A percentile compares a stretch with the other conserved stretches of the same genome.
Evolutionary conservation across 2,888 invertebrate species (phyloP).

Genomic region (Harmothoe impar): DNA sequence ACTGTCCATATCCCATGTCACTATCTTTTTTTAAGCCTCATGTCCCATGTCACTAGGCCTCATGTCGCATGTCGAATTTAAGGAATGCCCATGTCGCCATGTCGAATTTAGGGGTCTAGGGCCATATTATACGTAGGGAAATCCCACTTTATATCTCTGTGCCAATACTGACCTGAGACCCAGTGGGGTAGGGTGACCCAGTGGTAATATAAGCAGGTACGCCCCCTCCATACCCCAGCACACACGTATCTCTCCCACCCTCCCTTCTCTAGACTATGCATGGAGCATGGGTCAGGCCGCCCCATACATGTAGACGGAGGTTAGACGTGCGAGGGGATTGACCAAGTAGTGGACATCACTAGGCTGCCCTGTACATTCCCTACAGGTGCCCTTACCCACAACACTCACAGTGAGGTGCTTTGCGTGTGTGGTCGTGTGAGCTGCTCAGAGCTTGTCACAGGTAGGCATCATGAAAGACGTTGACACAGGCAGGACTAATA

Average conservation of each 20-base stretch:
- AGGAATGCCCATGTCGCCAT: neutral
- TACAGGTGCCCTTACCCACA: neutral
- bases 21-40: no score
- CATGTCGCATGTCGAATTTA: no score
- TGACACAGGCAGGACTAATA: neutral
- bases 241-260: neutral
- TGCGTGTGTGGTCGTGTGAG: neutral
- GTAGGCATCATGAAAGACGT: neutral
- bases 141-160: no score
- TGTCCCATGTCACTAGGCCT: no score
- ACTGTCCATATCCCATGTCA: no score
- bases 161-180: neutral
- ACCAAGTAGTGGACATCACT: neutral
- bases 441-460: neutral
- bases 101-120: neutral
- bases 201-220: neutral
- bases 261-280: neutral
- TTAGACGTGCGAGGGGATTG: neutral
- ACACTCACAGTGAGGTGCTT: neutral
- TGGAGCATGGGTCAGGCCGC: neutral
- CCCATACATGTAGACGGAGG: neutral
- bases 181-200: neutral
- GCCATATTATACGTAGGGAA: no score
- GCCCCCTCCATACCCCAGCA: slow-evolving; percentile 1
- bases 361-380: neutral